Evolutionary conservation across 2,113 vertebrate genomes (phyloP).

Genomic region (Prochilodus magdalenae): DNA sequence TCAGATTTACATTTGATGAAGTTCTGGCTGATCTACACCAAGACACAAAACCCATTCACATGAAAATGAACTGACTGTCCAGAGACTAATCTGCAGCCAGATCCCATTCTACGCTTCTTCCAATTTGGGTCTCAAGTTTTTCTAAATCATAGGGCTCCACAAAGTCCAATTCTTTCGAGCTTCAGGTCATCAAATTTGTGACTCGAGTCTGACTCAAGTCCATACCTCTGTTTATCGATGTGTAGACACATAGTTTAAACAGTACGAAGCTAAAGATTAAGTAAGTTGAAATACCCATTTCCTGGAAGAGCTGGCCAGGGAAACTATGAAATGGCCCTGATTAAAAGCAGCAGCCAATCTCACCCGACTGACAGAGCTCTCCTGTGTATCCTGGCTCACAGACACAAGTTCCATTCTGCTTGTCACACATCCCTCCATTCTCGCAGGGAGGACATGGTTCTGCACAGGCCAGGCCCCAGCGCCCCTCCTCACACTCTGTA

Average conservation of each 20-base stretch:
- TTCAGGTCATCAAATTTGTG: no score
- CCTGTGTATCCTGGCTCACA: slow-evolving; percentile 76
- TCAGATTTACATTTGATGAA: no score
- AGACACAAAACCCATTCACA: no score
- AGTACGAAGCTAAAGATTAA: background rate
- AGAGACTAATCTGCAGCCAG: no score
- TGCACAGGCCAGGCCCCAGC: slow-evolving; percentile 82
- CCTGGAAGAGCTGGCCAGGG: background rate
- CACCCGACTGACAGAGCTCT: slow-evolving; percentile 78
- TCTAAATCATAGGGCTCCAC: no score
- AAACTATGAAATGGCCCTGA: background rate
- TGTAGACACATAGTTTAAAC: background rate
- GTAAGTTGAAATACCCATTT: background rate
- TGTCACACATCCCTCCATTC: slow-evolving; percentile 73
- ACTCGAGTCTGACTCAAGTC: no score
- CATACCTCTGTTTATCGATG: no score
- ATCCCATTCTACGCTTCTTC: no score
- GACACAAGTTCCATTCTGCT: slow-evolving; percentile 68
- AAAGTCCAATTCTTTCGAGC: no score
- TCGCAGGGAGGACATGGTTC: slow-evolving; percentile 76
- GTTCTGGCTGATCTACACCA: no score
- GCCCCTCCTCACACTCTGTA: slow-evolving; percentile 80
- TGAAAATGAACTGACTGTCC: no score
- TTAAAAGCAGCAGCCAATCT: slow-evolving; percentile 47
- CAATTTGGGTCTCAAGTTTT: no score